Base-by-base conservation (phyloP, 2,888 invertebrate genomes). In the Stenichneumon culpator region DNA sequence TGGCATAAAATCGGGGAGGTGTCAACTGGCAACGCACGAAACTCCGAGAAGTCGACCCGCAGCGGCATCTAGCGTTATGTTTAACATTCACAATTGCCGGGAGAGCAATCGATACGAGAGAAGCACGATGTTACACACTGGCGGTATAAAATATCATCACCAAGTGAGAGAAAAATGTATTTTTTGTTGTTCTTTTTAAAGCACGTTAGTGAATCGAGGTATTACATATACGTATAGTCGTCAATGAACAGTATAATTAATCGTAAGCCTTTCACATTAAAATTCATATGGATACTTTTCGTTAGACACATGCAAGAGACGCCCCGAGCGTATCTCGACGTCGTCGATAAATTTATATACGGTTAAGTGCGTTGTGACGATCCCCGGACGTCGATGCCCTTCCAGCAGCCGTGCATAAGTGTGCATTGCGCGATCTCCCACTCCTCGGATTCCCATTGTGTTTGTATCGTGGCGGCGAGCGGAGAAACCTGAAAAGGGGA, bases 191-290 rank as follows among this genome's bases (percentile, higher is more conserved):
- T 47, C 16, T 52, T 57, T 57, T 57, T 57, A 57, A 57, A 57
- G 57, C 57, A 57, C 57, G 57, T 57, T 57, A 57, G 57, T 57
- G 57, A 57, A 57, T 57, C 14, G 57, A 57, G 57, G 22, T 57
- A 52, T 57, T 57, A 57, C 57, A 57, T 57, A 57, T 22, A 22
- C 22, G 25, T 57, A 57, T 57, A 57, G 25, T 57, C 19, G 19
- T 54, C 57, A 57, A 57, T 57, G 3, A 57, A 54, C 9, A 54
- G 22, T 57, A 25, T 3, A 57, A 57, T 57, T 57, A 57, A 25
- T 11, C 57, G 14, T 57, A 57, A 57, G 57, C 57, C 57, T 57
- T 57, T 57, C 25, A 57, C 25, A 57, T 57, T 57, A 22, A 57
- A 25, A 57, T 57, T 57, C 57, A 25, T 57, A 57, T 25, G 11